These are phyloP conservation scores for Scaptomyza parva DNA, from an alignment of 2,888 invertebrate genomes.

Conservation along the genomic window DNA sequence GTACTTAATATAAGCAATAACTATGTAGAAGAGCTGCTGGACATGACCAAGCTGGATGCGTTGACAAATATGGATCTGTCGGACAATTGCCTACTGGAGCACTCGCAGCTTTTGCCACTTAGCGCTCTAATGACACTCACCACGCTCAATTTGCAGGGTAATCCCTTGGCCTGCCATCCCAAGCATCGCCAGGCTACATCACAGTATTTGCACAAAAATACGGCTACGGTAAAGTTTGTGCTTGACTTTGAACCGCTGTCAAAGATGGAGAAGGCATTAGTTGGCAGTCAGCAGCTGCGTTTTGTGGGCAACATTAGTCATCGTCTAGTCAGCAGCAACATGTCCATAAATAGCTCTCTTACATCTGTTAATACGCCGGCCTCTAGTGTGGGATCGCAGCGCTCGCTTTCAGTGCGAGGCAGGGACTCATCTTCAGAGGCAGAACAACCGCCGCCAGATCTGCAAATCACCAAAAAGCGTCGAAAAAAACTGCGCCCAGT, in stretches of 20 bases:
- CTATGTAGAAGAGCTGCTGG: slow-evolving; percentile 87
- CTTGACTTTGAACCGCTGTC: slow-evolving; percentile 86
- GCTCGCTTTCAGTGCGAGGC: slow-evolving; percentile 51
- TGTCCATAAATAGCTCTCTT: slow-evolving; percentile 56
- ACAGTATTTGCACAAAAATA: slow-evolving; percentile 86
- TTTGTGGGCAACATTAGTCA: slow-evolving; percentile 58
- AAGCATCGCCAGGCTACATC: slow-evolving; percentile 86
- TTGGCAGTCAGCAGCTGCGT: slow-evolving; percentile 84
- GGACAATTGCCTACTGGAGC: slow-evolving; percentile 88
- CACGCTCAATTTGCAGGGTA: slow-evolving; percentile 87
- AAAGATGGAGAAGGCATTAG: slow-evolving; percentile 86
- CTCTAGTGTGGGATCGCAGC: slow-evolving; percentile 82
- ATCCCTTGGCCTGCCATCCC: slow-evolving; percentile 88
- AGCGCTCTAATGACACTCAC: slow-evolving; percentile 86
- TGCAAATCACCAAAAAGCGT: slow-evolving; percentile 66
- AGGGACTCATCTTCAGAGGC: slow-evolving; percentile 51
- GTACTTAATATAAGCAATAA: slow-evolving; percentile 88
- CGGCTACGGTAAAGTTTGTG: slow-evolving; percentile 86
- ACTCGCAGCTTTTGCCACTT: slow-evolving; percentile 86
- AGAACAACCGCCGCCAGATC: slow-evolving; percentile 29
- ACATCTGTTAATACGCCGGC: slow-evolving; percentile 75
- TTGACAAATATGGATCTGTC: slow-evolving; percentile 88
- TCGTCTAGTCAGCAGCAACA: slow-evolving; percentile 30
- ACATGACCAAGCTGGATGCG: slow-evolving; percentile 86
- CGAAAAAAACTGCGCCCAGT: slow-evolving; percentile 85